Base-by-base conservation (phyloP, 2,888 invertebrate genomes). In the Sarcophaga rosellei region DNA sequence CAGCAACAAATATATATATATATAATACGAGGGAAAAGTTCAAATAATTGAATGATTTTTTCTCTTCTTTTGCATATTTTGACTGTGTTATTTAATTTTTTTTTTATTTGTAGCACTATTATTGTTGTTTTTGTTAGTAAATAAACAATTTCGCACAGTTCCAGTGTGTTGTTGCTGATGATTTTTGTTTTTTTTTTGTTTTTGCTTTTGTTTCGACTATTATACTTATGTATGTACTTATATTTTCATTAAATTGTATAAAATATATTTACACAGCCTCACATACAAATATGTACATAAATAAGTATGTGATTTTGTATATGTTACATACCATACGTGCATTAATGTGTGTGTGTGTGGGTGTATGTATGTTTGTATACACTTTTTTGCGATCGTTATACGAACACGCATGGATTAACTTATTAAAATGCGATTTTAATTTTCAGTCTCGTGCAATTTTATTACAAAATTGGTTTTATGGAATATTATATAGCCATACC, bases 341-440 rank as follows among this genome's bases (percentile, higher is more conserved):
- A 17, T 53, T 3, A 4, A 17, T 61, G 61, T 61, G 2, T 4
- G 1, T 61, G 10, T 53, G 21, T 61, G 61, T 20, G n/a, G n/a
- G 35, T 72, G 53, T 72, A 59, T n/a, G n/a, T 80, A 57, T 25
- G 35, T 53, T 59, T 81, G 63, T 5, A 68, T 72, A 57, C 35
- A 45, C 23, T 59, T 70, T 75, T 84, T 75, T 75, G 35, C 84
- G 86, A 86, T 86, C 81, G 75, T 86, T 84, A 86, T 81, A 84
- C 65, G 78, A 69, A 89, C 89, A 90, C 91, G 91, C 91, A 89
- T 91, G 92, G 91, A 92, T 92, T 92, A 92, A 92, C 92, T 92
- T 92, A 92, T 92, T 92, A 92, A 90, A 92, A 89, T 92, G 91
- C 91, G 92, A 92, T 92, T 92, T 92, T 92, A 92, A 92, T 92